Evolutionary conservation across 2,888 invertebrate species (phyloP), one percentile per base, ranked within the genome.

Genomic region (Embidobia sp.): DNA sequence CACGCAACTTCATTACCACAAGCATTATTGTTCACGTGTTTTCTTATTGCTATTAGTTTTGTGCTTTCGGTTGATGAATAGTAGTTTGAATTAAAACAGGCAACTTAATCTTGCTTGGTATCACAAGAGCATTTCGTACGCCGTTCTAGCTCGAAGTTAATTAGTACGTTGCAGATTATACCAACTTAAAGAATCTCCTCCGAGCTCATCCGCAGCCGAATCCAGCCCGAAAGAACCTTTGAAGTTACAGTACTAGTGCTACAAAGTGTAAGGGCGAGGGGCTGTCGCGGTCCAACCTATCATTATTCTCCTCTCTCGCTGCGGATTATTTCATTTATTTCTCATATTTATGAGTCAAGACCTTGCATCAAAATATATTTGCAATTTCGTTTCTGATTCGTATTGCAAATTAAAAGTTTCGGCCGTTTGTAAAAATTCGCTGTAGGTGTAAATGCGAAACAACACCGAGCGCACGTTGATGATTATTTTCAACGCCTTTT

Each of bases 291-390:
- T 79, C 77, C 73, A 85, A 83, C 83, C 84, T 84, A 83, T 84
- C 82, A 84, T 85, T 85, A 85, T 79, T 80, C 75, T 77, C 75
- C 80, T 61, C 57, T 61, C 61, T 59, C 59, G 8, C 59, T 79
- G 81, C 75, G 70, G 82, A 85, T 84, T 84, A 85, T 85, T 84
- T 84, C 84, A 85, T 85, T 85, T 84, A 85, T 85, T 85, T 83
- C 81, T 73, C 73, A 73, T 73, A 73, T 73, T 73, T 73, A 73
- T 66, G 64, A 72, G 61, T 55, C 61, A 55, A 72, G 48, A 48
- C 72, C 40, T 44, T 1, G 72, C 55, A 72, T 64, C 55, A 57
- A 72, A 63, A 72, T 64, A 35, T 72, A 37, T 64, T 70, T 70
- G 70, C 42, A 70, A 64, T 72, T 55, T 55, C 63, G 48, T 49